These are phyloP conservation scores for Papilio helenus DNA, from an alignment of 1,140 invertebrate species.

Conservation along the genomic window DNA sequence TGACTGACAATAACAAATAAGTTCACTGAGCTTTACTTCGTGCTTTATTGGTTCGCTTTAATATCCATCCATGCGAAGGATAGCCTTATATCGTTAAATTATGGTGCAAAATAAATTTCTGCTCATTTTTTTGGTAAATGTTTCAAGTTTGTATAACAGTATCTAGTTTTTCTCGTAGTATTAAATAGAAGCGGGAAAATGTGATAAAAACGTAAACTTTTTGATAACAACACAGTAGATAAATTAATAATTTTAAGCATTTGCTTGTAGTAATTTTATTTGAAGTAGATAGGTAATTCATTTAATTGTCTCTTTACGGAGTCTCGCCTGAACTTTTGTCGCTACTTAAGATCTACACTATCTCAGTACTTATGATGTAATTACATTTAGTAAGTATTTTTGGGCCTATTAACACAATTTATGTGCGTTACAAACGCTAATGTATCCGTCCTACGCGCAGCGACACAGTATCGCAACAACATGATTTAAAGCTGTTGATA, in stretches of 20 bases:
- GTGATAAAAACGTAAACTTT: no score
- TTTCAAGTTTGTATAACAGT: background rate
- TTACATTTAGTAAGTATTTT: background rate
- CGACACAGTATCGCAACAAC: background rate
- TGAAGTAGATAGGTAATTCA: no score
- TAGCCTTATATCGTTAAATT: background rate
- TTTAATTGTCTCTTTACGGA: background rate
- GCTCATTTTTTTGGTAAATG: no score
- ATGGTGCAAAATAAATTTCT: background rate
- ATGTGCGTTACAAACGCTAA: background rate
- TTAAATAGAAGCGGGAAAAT: no score
- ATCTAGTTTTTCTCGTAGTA: background rate
- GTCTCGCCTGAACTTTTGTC: background rate
- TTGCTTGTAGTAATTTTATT: no score
- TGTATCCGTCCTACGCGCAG: slow-evolving; percentile 17
- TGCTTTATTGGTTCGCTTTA: slow-evolving; percentile 26
- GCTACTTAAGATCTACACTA: background rate
- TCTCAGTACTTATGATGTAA: background rate
- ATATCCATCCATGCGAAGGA: background rate
- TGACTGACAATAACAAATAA: slow-evolving; percentile 32
- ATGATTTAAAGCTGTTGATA: background rate
- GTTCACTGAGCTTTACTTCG: slow-evolving; percentile 46
- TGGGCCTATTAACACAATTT: slow-evolving; percentile 17
- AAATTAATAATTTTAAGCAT: no score
- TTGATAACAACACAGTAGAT: no score